Percentiles rank a stretch among this genome's conserved stretches.
phyloP scores from a whole-genome alignment of 2,797 vertebrate species.

The Hybognathus amarus region DNA sequence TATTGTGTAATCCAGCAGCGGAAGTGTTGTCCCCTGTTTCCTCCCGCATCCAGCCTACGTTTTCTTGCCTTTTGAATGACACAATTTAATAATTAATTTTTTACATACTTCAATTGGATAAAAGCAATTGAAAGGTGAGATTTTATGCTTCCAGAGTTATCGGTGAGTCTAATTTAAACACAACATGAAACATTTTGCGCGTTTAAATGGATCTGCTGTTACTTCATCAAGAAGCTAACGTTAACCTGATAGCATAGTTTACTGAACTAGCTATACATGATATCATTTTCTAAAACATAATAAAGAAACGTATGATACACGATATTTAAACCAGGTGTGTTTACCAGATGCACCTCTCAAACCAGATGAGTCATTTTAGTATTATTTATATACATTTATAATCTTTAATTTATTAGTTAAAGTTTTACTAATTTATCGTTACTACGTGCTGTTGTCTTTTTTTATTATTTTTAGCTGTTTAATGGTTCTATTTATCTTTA shows the following conservation, averaged over 20 bases:
- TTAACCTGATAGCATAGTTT: constrained; percentile 7
- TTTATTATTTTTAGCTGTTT: neutral
- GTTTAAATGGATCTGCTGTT: neutral
- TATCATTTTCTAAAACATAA: neutral
- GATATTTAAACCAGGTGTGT: too few relatives aligned
- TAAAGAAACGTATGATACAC: neutral
- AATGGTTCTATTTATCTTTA: neutral
- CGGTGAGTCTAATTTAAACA: neutral
- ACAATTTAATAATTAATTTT: neutral
- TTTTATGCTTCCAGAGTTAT: neutral
- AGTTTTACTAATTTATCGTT: neutral
- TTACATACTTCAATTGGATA: neutral
- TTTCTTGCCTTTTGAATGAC: neutral
- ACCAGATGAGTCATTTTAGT: neutral
- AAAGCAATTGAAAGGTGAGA: neutral
- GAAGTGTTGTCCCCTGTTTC: neutral
- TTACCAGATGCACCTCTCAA: too few relatives aligned
- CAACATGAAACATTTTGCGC: neutral
- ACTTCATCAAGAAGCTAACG: neutral
- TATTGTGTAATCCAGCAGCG: constrained; percentile 26
- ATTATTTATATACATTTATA: neutral
- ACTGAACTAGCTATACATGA: neutral
- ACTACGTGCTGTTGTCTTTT: neutral
- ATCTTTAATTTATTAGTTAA: neutral
- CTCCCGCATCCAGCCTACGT: neutral